Percentiles rank a stretch among this genome's conserved stretches.
Evolutionary conservation across 2,888 invertebrate species (phyloP).

Genomic region (Limnephilus auricula): DNA sequence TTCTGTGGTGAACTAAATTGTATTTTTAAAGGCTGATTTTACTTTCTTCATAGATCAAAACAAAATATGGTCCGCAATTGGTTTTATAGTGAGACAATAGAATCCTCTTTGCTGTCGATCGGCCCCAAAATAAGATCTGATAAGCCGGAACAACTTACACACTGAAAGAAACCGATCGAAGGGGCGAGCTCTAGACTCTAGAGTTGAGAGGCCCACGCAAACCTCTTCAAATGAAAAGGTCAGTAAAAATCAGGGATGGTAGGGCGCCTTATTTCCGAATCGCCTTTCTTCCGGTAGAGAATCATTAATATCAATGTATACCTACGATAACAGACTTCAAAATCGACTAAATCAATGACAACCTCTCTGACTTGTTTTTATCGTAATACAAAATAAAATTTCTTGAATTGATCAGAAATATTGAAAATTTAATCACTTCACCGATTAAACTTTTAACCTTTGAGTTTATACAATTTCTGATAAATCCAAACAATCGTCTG

Average conservation of each 20-base stretch:
- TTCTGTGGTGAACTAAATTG: background rate
- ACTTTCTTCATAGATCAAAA: background rate
- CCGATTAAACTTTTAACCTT: background rate
- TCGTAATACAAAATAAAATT: too few relatives aligned
- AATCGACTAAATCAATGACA: background rate
- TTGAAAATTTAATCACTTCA: background rate
- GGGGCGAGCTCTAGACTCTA: background rate
- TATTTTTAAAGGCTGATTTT: background rate
- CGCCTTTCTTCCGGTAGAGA: background rate
- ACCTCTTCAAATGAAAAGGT: background rate
- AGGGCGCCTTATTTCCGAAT: background rate
- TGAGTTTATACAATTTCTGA: background rate
- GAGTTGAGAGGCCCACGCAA: background rate
- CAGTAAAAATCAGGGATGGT: background rate
- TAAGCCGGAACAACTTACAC: constrained; percentile 18
- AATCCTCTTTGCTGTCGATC: constrained; percentile 2
- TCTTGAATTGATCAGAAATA: background rate
- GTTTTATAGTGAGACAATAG: constrained; percentile 21
- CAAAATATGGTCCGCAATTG: background rate
- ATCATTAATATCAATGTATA: background rate
- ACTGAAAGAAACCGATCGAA: constrained; percentile 23
- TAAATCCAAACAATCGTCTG: background rate
- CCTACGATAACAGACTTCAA: background rate
- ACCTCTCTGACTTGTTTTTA: background rate
- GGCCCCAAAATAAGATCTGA: background rate